Base-by-base conservation (phyloP, 35 echinoderm and acorn worm species). In the Apostichopus japonicus region DNA sequence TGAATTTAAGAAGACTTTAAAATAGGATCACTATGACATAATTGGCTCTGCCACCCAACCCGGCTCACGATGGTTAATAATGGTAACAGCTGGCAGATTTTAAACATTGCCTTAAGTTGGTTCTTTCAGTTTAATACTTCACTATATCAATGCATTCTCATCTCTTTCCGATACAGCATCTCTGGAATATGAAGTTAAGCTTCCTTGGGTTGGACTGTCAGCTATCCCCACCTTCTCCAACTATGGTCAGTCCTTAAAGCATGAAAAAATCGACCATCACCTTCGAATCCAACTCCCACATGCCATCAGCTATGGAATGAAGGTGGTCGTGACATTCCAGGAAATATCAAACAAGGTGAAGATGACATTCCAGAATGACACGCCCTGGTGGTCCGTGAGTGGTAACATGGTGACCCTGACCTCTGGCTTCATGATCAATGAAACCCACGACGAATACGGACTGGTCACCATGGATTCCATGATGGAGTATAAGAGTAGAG, bases 261-360 rank as follows among this genome's bases (percentile, higher is more conserved):
- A 96, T 92, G 95, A 96, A 77, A 92, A 91, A 58, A 77, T 96
- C 5, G 51, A 86, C 54, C 90, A 93, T 16, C 11, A 86, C 6
- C 65, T 84, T 33, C 14, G 17, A 1, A 1, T 96, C 4, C 51
- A 62, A 13, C 21, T 86, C 54, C 79, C 95, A 23, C 87, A 96
- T 63, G 88, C 92, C 7, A 23, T 81, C 53, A 96, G 84, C 75
- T 83, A 73, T 77, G 95, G 92, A 8, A 77, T 96, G 6, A n/a
- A 86, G 10, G 24, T 96, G n/a, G 86, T 78, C 1, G 23, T 93
- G 8, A 76, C 79, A 5, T 73, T 93, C 33, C 44, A 82, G 10
- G 7, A 82, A 27, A 23, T 91, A 23, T 65, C 83, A 63, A 88
- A 21, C 19, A 24, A 77, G 65, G 22, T 93, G 8, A 86, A 80